Percentiles rank a stretch among this genome's conserved stretches.
Conservation (phyloP, 2,113 vertebrate species). For the Bucco capensis region DNA sequence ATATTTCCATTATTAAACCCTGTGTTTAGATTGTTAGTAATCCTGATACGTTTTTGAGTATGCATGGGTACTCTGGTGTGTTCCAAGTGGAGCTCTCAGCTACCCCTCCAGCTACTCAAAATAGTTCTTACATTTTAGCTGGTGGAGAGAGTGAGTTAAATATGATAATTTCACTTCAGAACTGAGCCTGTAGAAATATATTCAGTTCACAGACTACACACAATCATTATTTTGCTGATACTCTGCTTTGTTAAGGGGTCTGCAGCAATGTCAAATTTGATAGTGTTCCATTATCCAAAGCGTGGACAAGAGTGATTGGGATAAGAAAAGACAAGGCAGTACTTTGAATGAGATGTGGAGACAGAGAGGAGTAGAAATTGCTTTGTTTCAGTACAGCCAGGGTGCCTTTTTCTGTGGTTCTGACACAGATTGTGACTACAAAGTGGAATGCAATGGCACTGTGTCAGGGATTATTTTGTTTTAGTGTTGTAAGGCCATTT, state of each 20-base stretch:
- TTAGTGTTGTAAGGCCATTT: background rate
- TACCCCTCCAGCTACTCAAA: slow-evolving; percentile 2
- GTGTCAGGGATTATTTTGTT: background rate
- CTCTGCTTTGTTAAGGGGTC: slow-evolving; percentile 25
- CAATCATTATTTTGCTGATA: slow-evolving; percentile 29
- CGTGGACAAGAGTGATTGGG: background rate
- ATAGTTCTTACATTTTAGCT: background rate
- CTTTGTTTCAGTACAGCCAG: background rate
- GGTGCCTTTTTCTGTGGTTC: background rate
- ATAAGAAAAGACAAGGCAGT: background rate
- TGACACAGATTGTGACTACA: background rate
- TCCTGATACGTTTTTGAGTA: background rate
- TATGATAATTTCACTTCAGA: slow-evolving; percentile 34
- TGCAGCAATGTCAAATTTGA: slow-evolving; percentile 43
- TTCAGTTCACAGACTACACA: background rate
- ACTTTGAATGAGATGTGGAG: background rate
- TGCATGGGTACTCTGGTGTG: rapidly evolving
- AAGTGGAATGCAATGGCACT: background rate
- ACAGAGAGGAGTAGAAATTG: background rate
- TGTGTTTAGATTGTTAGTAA: background rate
- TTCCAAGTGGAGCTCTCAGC: slow-evolving; percentile 2
- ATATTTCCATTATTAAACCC: background rate
- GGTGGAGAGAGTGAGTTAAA: slow-evolving; percentile 1
- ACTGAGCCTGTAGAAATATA: slow-evolving; percentile 24
- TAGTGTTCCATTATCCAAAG: slow-evolving; percentile 21